A percentile compares a stretch with the other conserved stretches of the same genome.
Conservation (phyloP, 2,113 vertebrate species). For the Scomber scombrus region DNA sequence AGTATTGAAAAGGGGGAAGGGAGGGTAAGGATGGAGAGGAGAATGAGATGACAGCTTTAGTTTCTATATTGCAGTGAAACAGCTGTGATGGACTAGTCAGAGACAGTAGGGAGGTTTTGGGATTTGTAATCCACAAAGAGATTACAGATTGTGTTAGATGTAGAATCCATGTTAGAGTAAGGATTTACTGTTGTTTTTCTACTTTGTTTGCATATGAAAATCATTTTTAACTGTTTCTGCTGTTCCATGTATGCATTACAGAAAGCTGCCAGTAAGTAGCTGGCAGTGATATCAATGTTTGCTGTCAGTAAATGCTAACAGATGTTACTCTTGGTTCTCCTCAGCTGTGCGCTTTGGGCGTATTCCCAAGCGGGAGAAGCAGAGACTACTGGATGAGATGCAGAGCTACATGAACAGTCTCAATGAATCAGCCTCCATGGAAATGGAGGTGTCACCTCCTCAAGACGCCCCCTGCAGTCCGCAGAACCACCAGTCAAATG, state of each 20-base stretch:
- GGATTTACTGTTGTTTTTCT: not conserved
- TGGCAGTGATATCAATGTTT: not conserved
- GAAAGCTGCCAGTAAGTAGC: not conserved
- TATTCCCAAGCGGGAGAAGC: slow-evolving; percentile 88
- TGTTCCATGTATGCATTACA: not conserved
- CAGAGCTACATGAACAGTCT: slow-evolving; percentile 88
- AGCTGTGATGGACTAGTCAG: slow-evolving; percentile 34
- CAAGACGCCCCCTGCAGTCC: slow-evolving; percentile 73
- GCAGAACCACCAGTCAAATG: slow-evolving; percentile 69
- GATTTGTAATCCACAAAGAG: slow-evolving; percentile 28
- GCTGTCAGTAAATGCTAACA: slow-evolving; percentile 35
- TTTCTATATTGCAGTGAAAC: slow-evolving; percentile 26
- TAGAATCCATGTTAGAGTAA: not conserved
- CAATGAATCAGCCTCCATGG: slow-evolving; percentile 80
- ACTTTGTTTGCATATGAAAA: slow-evolving; percentile 1
- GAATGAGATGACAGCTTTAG: slow-evolving; percentile 53
- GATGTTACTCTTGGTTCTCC: slow-evolving; percentile 24
- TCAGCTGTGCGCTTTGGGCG: slow-evolving; percentile 88
- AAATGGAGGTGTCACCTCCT: slow-evolving; percentile 75
- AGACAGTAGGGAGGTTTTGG: not conserved
- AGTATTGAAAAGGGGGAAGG: slow-evolving; percentile 53
- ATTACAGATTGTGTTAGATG: slow-evolving; percentile 36
- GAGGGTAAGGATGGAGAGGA: slow-evolving; percentile 45
- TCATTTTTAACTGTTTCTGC: not conserved
- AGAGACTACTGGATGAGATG: slow-evolving; percentile 87